These are phyloP conservation scores for Rhinogobio ventralis DNA, from an alignment of 2,797 vertebrate species.

Conservation along the genomic window DNA sequence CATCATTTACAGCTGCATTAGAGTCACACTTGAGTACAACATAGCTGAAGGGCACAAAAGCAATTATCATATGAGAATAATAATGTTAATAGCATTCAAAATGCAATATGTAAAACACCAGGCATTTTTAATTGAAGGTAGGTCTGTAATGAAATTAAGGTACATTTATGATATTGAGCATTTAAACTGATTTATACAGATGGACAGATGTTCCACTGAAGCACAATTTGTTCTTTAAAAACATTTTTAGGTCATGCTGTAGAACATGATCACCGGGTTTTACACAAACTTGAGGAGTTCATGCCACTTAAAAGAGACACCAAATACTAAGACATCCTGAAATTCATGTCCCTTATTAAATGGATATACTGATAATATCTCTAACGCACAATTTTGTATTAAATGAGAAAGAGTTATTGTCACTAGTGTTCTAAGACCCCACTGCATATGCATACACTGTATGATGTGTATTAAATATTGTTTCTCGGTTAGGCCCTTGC, in stretches of 20 bases:
- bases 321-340: neutral
- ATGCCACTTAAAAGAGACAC: neutral
- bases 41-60: neutral
- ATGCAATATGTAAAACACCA: neutral
- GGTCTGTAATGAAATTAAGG: neutral
- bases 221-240: neutral
- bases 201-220: neutral
- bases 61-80: neutral
- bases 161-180: neutral
- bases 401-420: neutral
- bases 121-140: neutral
- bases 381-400: neutral
- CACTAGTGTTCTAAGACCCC: neutral
- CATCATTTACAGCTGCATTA: constrained; percentile 4
- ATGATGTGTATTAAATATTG: neutral
- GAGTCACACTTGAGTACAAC: neutral
- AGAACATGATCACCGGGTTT: neutral
- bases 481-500: neutral
- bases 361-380: neutral
- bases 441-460: neutral
- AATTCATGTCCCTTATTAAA: neutral
- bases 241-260: neutral
- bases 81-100: neutral
- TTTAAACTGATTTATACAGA: neutral
- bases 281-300: neutral